These are phyloP conservation scores for Chironomus tepperi DNA, from an alignment of 1,140 invertebrate genomes.

Conservation along the genomic window DNA sequence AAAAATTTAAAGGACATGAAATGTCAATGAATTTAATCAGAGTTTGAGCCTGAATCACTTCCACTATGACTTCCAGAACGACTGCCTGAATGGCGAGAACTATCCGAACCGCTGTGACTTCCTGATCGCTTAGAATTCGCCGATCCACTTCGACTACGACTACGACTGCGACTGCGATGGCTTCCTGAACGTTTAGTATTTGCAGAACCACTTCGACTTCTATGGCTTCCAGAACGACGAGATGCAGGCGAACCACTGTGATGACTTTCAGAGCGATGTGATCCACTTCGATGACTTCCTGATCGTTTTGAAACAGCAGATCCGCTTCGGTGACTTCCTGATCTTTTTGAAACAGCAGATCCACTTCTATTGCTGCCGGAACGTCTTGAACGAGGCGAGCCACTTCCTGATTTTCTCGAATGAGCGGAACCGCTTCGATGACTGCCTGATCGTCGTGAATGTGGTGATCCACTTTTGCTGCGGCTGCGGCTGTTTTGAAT, in stretches of 20 bases:
- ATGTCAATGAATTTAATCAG: background rate
- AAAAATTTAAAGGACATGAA: background rate
- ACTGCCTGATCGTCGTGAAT: too few relatives aligned
- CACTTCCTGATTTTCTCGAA: too few relatives aligned
- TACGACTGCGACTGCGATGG: background rate
- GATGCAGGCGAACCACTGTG: too few relatives aligned
- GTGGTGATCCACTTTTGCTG: too few relatives aligned
- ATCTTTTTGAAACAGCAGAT: too few relatives aligned
- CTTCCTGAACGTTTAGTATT: background rate
- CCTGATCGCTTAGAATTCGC: background rate
- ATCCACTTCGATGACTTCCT: constrained; percentile 24
- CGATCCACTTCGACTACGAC: background rate
- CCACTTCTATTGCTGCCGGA: too few relatives aligned
- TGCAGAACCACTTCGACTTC: background rate
- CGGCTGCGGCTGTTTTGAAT: too few relatives aligned
- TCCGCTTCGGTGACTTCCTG: constrained; percentile 25
- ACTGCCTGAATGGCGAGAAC: background rate
- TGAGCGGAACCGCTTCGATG: too few relatives aligned
- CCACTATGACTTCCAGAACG: background rate
- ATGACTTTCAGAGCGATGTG: too few relatives aligned
- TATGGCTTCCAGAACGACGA: too few relatives aligned
- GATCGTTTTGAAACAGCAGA: constrained; percentile 26
- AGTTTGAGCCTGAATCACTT: constrained; percentile 18
- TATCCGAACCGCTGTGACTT: background rate
- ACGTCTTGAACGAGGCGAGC: too few relatives aligned